Evolutionary conservation across 2,797 vertebrate genomes (phyloP).

Genomic region (Ctenochaetus hawaiiensis): DNA sequence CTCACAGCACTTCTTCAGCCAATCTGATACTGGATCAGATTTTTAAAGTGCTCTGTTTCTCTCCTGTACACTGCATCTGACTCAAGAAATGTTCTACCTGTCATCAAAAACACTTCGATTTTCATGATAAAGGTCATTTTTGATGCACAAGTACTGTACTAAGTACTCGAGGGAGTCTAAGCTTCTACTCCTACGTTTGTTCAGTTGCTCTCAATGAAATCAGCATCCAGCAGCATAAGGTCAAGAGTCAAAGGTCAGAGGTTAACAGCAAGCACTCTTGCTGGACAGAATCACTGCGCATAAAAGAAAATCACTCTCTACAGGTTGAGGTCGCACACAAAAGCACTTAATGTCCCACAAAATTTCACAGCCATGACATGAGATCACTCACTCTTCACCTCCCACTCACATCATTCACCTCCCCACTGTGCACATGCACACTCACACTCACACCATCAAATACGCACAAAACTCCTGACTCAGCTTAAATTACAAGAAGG

Average conservation of each 20-base stretch:
- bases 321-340: slow-evolving; percentile 34
- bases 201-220: slow-evolving; percentile 17
- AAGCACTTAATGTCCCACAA: slow-evolving; percentile 32
- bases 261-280: slow-evolving; percentile 48
- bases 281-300: slow-evolving; percentile 35
- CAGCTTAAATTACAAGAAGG: slow-evolving; percentile 39
- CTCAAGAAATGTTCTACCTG: neutral
- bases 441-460: neutral
- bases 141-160: neutral
- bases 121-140: slow-evolving; percentile 12
- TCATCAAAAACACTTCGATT: neutral
- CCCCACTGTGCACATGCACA: neutral
- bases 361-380: slow-evolving; percentile 32
- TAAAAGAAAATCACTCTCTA: slow-evolving; percentile 38
- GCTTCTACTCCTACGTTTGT: slow-evolving; percentile 10
- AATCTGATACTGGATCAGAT: neutral
- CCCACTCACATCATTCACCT: slow-evolving; percentile 4
- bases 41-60: neutral
- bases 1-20: neutral
- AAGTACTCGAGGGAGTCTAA: neutral
- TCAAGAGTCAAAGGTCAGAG: slow-evolving; percentile 57
- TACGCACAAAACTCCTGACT: slow-evolving; percentile 5
- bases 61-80: neutral
- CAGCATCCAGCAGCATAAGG: slow-evolving; percentile 18
- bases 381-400: slow-evolving; percentile 37